Evolutionary conservation across 2,888 invertebrate genomes (phyloP).

Genomic region (Hyposoter dolosus): DNA sequence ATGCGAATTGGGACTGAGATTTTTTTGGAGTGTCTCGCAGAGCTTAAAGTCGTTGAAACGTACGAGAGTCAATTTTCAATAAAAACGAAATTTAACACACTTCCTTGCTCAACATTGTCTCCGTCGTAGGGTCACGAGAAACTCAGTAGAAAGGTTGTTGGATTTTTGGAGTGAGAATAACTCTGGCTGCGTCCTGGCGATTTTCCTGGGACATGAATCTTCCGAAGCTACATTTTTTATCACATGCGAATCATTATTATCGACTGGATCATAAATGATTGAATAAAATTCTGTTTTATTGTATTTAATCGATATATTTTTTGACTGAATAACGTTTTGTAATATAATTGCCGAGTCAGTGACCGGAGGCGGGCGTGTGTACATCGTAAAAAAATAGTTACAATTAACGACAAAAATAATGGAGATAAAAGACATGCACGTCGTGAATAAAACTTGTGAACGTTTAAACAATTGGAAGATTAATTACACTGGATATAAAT

Average conservation of each 20-base stretch:
- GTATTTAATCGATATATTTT: constrained; percentile 36
- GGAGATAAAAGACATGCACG: constrained; percentile 26
- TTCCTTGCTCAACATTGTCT: constrained; percentile 31
- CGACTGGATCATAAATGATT: constrained; percentile 23
- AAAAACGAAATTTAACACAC: constrained; percentile 25
- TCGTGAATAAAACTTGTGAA: constrained; percentile 32
- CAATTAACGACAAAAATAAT: constrained; percentile 2
- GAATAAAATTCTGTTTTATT: constrained; percentile 64
- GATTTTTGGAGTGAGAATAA: constrained; percentile 5
- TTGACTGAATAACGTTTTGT: constrained; percentile 25
- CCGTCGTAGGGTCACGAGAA: background rate
- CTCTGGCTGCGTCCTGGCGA: constrained; percentile 18
- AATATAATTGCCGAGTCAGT: constrained; percentile 34
- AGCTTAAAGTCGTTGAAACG: constrained; percentile 12
- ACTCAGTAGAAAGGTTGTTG: background rate
- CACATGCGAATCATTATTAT: constrained; percentile 36
- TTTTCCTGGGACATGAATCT: constrained; percentile 45
- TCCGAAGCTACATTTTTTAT: constrained; percentile 33
- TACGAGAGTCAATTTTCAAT: constrained; percentile 38
- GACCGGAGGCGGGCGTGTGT: constrained; percentile 15
- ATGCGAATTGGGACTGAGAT: constrained; percentile 46
- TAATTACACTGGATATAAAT: constrained; percentile 37
- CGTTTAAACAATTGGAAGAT: constrained; percentile 37
- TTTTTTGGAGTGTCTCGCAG: constrained; percentile 16
- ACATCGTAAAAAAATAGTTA: constrained; percentile 33